Evolutionary conservation across 2,888 invertebrate species (phyloP).

Genomic region (Lepidocyrtinus sp.): DNA sequence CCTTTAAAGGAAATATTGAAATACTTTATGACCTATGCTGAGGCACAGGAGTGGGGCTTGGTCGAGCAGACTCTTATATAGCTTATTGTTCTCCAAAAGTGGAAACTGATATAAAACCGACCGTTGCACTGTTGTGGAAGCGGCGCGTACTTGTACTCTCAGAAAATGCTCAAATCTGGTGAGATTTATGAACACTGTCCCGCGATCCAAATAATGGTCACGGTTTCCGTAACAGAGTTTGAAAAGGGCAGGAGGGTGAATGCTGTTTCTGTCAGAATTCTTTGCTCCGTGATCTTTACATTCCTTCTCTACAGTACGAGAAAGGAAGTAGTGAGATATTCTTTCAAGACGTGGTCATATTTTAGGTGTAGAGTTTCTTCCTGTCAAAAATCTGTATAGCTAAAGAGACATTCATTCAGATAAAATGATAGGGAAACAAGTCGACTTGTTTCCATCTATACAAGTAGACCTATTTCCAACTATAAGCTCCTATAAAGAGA

Average conservation of each 20-base stretch:
- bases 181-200: neutral
- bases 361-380: neutral
- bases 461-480: too few species aligned
- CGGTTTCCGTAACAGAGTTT: neutral
- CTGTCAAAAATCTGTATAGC: constrained; percentile 5
- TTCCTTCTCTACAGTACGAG: too few species aligned
- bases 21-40: too few species aligned
- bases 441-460: too few species aligned
- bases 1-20: too few species aligned
- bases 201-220: constrained; percentile 1
- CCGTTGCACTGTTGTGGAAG: too few species aligned
- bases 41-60: neutral
- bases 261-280: neutral
- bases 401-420: too few species aligned
- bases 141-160: too few species aligned
- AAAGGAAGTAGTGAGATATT: neutral
- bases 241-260: neutral
- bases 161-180: neutral
- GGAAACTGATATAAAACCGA: constrained; percentile 6
- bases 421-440: too few species aligned
- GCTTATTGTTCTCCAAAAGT: neutral
- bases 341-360: neutral
- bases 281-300: neutral
- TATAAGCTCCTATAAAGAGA: too few species aligned
- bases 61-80: neutral